phyloP scores from a whole-genome alignment of 2,888 invertebrate species.

The Synanthedon tipuliformis region DNA sequence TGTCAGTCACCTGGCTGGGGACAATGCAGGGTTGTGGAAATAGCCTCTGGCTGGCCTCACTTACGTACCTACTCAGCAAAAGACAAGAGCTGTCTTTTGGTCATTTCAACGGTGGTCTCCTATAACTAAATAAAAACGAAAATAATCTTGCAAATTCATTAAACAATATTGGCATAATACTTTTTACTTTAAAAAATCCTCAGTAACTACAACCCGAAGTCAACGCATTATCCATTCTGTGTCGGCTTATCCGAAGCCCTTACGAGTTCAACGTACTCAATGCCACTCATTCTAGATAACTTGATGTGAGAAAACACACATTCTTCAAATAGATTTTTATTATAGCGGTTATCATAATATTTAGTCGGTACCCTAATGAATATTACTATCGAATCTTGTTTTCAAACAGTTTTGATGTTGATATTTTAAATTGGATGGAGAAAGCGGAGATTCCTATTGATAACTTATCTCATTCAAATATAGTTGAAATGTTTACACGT shows the following conservation, averaged over 20 bases:
- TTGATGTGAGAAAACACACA: constrained; percentile 37
- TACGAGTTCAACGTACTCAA: constrained; percentile 33
- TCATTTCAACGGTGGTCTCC: no score
- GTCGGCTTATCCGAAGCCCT: constrained; percentile 29
- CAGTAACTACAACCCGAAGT: constrained; percentile 12
- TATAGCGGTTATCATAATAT: constrained; percentile 38
- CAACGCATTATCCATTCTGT: constrained; percentile 13
- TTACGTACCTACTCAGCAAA: no score
- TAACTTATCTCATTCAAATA: not conserved
- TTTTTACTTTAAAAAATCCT: no score
- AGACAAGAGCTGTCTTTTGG: no score
- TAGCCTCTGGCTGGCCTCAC: no score
- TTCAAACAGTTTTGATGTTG: not conserved
- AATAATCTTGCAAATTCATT: no score
- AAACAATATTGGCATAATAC: no score
- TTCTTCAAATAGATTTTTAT: constrained; percentile 24
- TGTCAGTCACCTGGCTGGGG: no score
- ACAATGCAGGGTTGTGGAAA: no score
- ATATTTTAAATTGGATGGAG: not conserved
- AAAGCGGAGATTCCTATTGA: not conserved
- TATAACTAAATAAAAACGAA: no score
- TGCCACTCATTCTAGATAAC: constrained; percentile 28
- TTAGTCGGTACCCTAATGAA: constrained; percentile 22
- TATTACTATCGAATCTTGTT: constrained; percentile 4
- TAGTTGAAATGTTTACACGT: not conserved